Evolutionary conservation across 2,888 invertebrate genomes (phyloP).

Genomic region (Ommatoiulus sabulosus): DNA sequence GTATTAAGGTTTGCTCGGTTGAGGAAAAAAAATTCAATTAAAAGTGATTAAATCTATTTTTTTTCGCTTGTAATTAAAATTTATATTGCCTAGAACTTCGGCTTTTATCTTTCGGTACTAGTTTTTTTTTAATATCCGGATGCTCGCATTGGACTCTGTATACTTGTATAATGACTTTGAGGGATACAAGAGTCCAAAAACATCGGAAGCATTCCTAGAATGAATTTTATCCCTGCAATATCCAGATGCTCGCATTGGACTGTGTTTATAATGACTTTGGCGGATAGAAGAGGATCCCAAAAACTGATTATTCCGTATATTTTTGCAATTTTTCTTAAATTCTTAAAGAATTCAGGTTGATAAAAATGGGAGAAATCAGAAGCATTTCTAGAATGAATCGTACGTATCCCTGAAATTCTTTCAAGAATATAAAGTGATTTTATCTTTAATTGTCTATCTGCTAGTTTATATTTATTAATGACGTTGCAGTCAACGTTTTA

Average conservation of each 20-base stretch:
- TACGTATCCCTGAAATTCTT: too few relatives aligned
- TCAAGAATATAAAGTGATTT: too few relatives aligned
- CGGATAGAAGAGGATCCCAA: not conserved
- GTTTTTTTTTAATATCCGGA: not conserved
- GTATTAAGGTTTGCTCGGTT: conserved; percentile 17
- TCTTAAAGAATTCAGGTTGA: not conserved
- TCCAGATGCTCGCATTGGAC: not conserved
- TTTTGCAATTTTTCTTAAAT: not conserved
- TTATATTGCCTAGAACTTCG: not conserved
- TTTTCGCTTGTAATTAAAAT: not conserved
- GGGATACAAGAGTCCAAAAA: too few relatives aligned
- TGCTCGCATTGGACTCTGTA: not conserved
- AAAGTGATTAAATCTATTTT: conserved; percentile 10
- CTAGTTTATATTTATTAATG: too few relatives aligned
- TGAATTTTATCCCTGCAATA: too few relatives aligned
- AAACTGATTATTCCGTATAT: not conserved
- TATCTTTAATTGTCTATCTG: too few relatives aligned
- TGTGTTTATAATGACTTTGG: not conserved
- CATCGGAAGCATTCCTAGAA: too few relatives aligned
- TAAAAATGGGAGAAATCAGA: not conserved
- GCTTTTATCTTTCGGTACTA: not conserved
- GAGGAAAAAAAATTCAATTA: conserved; percentile 11
- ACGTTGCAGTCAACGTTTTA: too few relatives aligned
- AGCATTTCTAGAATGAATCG: too few relatives aligned
- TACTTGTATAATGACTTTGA: not conserved